These are phyloP conservation scores for Tribolium freemani DNA, from an alignment of 2,888 invertebrate genomes.

Conservation along the genomic window DNA sequence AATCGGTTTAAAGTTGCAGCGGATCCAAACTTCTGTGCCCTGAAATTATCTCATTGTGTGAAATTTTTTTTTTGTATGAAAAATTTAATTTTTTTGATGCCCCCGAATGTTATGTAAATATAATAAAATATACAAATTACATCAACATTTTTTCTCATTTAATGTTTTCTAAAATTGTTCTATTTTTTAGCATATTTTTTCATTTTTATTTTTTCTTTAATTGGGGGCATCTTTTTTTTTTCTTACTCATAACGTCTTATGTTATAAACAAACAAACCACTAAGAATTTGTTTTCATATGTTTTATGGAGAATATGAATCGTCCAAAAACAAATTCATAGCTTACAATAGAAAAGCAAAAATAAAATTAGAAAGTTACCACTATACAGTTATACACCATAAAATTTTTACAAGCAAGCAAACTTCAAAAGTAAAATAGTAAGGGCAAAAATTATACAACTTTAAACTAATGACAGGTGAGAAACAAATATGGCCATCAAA, in stretches of 20 bases:
- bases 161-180: slow-evolving; percentile 28
- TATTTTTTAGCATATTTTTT: slow-evolving; percentile 30
- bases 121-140: slow-evolving; percentile 58
- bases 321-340: slow-evolving; percentile 35
- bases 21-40: too few relatives aligned
- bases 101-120: slow-evolving; percentile 52
- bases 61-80: slow-evolving; percentile 12
- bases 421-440: slow-evolving; percentile 10
- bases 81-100: slow-evolving; percentile 50
- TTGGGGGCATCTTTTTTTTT: slow-evolving; percentile 38
- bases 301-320: neutral
- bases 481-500: slow-evolving; percentile 27
- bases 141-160: slow-evolving; percentile 41
- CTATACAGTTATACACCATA: slow-evolving; percentile 32
- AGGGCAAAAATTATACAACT: neutral
- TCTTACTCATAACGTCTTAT: slow-evolving; percentile 40
- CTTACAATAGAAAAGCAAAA: slow-evolving; percentile 32
- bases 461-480: slow-evolving; percentile 9
- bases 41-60: neutral
- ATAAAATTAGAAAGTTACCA: slow-evolving; percentile 21
- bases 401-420: slow-evolving; percentile 35
- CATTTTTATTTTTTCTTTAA: slow-evolving; percentile 1
- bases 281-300: slow-evolving; percentile 36
- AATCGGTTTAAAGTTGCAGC: too few relatives aligned
- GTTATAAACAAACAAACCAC: slow-evolving; percentile 38